Conservation (phyloP, 2,797 vertebrate genomes). For the Rhinella marina region DNA sequence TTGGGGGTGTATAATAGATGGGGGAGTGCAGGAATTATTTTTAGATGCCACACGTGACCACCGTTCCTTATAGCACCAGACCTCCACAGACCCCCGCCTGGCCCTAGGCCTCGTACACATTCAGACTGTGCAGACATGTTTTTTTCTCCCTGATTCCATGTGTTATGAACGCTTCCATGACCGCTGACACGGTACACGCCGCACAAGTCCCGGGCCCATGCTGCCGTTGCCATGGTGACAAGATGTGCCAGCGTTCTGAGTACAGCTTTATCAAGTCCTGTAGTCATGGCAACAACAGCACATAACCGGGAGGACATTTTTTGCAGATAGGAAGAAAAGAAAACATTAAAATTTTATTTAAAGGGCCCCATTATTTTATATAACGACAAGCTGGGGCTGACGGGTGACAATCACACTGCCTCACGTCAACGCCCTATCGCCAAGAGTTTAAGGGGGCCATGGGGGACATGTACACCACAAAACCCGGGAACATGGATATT, state of each 20-base stretch:
- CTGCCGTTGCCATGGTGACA: conserved; percentile 6
- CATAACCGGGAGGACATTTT: background rate
- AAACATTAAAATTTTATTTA: conserved; percentile 7
- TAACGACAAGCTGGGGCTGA: too few species aligned
- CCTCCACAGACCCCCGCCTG: background rate
- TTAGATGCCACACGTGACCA: background rate
- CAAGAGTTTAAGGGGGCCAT: too few species aligned
- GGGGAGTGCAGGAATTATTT: background rate
- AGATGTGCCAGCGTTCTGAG: background rate
- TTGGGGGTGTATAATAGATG: too few species aligned
- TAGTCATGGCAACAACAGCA: background rate
- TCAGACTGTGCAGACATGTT: background rate
- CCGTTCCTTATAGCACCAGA: too few species aligned
- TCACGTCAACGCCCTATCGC: too few species aligned
- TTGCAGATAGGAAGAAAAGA: background rate
- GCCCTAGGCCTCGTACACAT: background rate
- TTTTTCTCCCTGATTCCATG: background rate
- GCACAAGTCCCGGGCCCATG: conserved; percentile 1
- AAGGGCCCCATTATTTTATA: background rate
- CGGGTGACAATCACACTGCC: background rate
- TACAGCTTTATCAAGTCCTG: background rate
- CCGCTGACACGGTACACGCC: background rate
- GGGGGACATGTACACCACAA: too few species aligned
- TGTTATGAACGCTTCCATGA: background rate
- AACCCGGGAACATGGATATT: too few species aligned